Evolutionary conservation across 2,888 invertebrate genomes (phyloP), one percentile per base, ranked within the genome.

Genomic region (Liposcelis brunnea): DNA sequence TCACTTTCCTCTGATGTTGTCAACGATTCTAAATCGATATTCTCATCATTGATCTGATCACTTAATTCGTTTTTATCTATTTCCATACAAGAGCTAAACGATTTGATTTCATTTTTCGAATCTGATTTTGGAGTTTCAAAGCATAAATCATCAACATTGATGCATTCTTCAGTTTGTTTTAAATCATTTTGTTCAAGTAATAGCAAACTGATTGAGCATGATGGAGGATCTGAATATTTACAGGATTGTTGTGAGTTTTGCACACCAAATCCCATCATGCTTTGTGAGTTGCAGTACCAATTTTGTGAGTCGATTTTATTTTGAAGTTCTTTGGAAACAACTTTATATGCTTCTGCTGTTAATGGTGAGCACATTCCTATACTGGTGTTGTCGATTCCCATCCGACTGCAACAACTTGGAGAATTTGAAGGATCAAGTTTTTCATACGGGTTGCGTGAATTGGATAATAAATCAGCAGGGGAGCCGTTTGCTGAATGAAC

Each of bases 381-480:
- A 5, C 15, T 16, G 5, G 40, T 11, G 7, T 16, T 18, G 5
- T 40, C 40, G 12, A 14, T 21, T 40, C 40, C 26, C 4, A 26
- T 26, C 8, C 26, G 26, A 26, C 26, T 40, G 19, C 40, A 40
- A 11, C 40, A 40, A 19, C 18, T 40, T 19, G 15, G 40, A 12
- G 40, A 40, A 40, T 18, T 40, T 6, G 40, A 18, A 6, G 18
- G 6, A 26, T 26, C 26, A 49, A 67, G 67, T 52, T 68, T 44
- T 50, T 59, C 61, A 0, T n/a, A n/a, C n/a, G n/a, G n/a, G n/a
- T n/a, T n/a, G n/a, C n/a, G n/a, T n/a, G n/a, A n/a, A n/a, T n/a
- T n/a, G n/a, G n/a, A n/a, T n/a, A n/a, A n/a, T n/a, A 61, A 62
- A 62, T 63, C 66, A 66, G 60, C 49, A 0, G 63, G 55, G 0